Conservation (phyloP, 2,113 vertebrate genomes). For the Corydoras maculifer region DNA sequence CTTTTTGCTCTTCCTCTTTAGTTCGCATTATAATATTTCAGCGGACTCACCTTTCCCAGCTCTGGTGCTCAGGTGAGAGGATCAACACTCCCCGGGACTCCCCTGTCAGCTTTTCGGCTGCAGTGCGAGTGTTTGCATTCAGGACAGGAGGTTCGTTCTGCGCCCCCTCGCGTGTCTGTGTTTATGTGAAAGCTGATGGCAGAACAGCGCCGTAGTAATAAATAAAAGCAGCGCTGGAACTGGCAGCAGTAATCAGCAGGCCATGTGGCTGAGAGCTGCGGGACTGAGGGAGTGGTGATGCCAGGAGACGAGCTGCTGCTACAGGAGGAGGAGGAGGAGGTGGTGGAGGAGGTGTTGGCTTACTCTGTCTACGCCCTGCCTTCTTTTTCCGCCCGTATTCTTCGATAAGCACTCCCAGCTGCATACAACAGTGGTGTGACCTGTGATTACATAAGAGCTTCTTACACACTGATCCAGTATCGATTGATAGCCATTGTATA, state of each 20-base stretch:
- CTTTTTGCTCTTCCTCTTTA: too few relatives aligned
- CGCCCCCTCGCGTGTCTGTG: neutral
- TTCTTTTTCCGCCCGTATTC: neutral
- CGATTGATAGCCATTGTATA: too few relatives aligned
- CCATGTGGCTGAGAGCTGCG: neutral
- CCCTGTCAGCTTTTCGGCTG: neutral
- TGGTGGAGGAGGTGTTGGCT: neutral
- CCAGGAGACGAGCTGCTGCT: neutral
- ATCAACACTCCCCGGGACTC: neutral
- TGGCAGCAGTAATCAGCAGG: neutral
- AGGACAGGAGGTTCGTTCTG: neutral
- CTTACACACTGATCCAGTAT: too few relatives aligned
- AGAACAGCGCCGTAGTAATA: neutral
- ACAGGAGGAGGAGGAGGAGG: neutral
- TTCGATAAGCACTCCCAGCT: neutral
- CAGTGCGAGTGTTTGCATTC: neutral
- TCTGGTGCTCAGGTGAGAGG: slow-evolving; percentile 12
- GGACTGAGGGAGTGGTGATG: neutral
- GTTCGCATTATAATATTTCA: too few relatives aligned
- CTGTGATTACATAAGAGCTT: neutral
- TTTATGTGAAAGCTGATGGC: neutral
- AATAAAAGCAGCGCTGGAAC: neutral
- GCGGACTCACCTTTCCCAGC: neutral
- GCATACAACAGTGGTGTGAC: too few relatives aligned
- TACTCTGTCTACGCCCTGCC: neutral